Evolutionary conservation across 2,113 vertebrate species (phyloP), one percentile per base, ranked within the genome.

Genomic region (Tretioscincus oriximinensis): DNA sequence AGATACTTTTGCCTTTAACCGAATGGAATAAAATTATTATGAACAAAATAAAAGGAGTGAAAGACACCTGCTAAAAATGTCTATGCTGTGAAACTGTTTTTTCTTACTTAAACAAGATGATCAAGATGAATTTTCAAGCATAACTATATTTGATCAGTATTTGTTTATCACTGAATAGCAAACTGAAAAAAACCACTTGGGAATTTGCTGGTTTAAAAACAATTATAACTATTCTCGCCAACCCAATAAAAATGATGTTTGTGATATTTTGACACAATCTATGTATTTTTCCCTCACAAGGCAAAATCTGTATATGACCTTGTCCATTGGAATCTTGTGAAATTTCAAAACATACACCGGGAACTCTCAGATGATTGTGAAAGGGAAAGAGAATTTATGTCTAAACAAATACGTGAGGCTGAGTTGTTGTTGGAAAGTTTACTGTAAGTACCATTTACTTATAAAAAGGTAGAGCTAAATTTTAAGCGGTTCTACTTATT

Each of bases 371-470:
- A 87, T 83, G 81, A 91, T 20, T 81, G 85, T 70, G 78, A 89
- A 61, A 78, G 83, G 18, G 89, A 93, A 81, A 91, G 70, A 74
- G 58, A 22, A 8, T 83, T 21, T 35, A 49, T 92, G 70, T 64
- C 65, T 63, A 18, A 70, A 1, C 80, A 76, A 47, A 85, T 92
- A 73, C 45, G 64, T 58, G 49, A 12, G 4, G 8, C 76, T 81
- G 86, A 85, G 60, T 76, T 70, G 75, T 51, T 88, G 16, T 84
- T 94, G 28, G 80, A 63, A 29, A 74, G 89, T 4, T 89, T 26
- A 82, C 47, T 89, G 93, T 96, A 91, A 95, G 94, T 80, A 1
- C 9, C 83, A 31, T 83, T 81, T 31, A 65, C 8, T 47, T 75
- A 9, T 63, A 41, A 21, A 22, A 35, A 41, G 2, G 14, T 22